A percentile compares a stretch with the other conserved stretches of the same genome.
These are phyloP conservation scores for Aphidoletes aphidimyza DNA, from an alignment of 2,888 invertebrate species.

Conservation along the genomic window DNA sequence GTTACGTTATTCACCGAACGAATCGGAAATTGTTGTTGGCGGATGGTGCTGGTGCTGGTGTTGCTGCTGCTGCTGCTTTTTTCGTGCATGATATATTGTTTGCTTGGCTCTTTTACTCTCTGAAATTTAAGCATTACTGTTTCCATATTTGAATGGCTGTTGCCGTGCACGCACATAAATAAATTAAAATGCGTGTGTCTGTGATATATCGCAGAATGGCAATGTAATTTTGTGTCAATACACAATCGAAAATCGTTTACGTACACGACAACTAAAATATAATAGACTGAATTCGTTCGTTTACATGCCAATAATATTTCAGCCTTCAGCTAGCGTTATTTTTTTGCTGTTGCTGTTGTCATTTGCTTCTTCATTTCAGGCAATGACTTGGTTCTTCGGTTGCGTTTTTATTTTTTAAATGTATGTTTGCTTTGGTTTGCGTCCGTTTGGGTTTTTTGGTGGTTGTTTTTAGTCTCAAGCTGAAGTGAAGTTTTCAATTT, in stretches of 20 bases:
- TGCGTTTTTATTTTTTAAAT: background rate
- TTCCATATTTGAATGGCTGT: slow-evolving; percentile 44
- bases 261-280: slow-evolving; percentile 46
- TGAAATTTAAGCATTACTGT: slow-evolving; percentile 27
- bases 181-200: slow-evolving; percentile 38
- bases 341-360: background rate
- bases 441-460: no score
- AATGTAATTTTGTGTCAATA: slow-evolving; percentile 40
- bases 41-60: background rate
- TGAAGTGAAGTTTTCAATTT: no score
- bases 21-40: background rate
- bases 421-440: background rate
- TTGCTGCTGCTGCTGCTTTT: background rate
- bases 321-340: background rate
- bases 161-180: slow-evolving; percentile 46
- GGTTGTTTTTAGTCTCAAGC: no score
- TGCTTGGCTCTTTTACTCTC: background rate
- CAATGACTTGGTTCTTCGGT: background rate
- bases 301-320: slow-evolving; percentile 41
- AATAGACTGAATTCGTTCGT: slow-evolving; percentile 26
- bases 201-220: background rate
- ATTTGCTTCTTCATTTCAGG: background rate
- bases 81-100: background rate
- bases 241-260: slow-evolving; percentile 42
- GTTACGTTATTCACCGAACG: background rate